Evolutionary conservation across 2,888 invertebrate genomes (phyloP).

Genomic region (Epinotia demarniana): DNA sequence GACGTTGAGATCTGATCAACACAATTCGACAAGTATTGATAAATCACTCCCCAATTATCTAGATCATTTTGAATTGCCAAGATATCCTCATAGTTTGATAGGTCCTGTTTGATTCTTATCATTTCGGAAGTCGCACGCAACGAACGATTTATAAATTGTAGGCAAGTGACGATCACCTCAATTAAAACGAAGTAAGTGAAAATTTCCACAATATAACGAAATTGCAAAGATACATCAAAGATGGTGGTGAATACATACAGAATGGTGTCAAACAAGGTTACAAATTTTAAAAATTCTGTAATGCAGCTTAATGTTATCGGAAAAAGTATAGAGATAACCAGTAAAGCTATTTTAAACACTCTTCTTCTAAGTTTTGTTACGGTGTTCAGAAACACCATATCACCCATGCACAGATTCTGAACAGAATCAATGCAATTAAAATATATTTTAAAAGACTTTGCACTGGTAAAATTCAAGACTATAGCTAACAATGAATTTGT

Average conservation of each 20-base stretch:
- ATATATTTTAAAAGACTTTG: slow-evolving; percentile 1
- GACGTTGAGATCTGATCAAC: background rate
- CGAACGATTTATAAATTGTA: background rate
- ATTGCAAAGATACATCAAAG: background rate
- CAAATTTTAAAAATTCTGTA: background rate
- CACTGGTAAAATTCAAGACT: background rate
- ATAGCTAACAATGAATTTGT: background rate
- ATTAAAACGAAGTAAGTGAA: background rate
- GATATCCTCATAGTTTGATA: background rate
- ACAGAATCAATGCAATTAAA: background rate
- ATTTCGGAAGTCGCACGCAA: background rate
- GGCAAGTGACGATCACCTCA: background rate
- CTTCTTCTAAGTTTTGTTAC: slow-evolving; percentile 1
- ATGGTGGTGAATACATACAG: background rate
- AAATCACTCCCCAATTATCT: background rate
- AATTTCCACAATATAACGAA: slow-evolving; percentile 4
- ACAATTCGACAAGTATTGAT: background rate
- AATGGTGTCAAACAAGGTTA: background rate
- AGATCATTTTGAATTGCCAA: background rate
- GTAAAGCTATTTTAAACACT: background rate
- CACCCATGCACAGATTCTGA: background rate
- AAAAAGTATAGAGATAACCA: background rate
- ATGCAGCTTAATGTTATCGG: background rate
- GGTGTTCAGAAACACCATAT: background rate
- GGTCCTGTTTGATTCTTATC: background rate